Conservation (phyloP, 2,113 vertebrate genomes). For the Mus musculus region DNA sequence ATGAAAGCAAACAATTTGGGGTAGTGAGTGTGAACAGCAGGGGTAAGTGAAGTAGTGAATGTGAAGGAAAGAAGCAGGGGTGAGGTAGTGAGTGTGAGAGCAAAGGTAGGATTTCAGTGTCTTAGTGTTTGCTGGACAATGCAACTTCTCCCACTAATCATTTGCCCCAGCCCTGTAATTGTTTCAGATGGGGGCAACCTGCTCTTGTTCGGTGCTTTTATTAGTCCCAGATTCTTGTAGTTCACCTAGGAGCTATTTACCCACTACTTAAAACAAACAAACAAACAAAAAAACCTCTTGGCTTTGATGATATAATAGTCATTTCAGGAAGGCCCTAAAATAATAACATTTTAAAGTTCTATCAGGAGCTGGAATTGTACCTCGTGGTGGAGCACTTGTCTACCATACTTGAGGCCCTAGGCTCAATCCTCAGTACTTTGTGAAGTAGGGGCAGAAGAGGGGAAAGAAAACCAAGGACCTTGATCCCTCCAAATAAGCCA, state of each 20-base stretch:
- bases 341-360: not conserved
- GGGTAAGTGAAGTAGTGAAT: too few species aligned
- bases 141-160: not conserved
- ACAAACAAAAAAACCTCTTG: not conserved
- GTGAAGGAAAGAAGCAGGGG: not conserved
- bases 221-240: not conserved
- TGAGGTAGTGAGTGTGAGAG: not conserved
- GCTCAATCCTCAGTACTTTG: not conserved
- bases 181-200: not conserved
- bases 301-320: not conserved
- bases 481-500: not conserved
- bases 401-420: not conserved
- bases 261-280: not conserved
- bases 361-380: not conserved
- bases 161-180: not conserved
- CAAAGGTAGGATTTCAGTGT: not conserved
- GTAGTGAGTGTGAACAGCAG: not conserved
- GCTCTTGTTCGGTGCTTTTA: not conserved
- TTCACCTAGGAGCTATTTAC: not conserved
- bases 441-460: too few species aligned
- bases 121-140: not conserved
- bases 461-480: not conserved
- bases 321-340: not conserved
- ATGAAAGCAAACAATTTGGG: not conserved
- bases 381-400: not conserved